Evolutionary conservation across 2,797 vertebrate genomes (phyloP).

Genomic region (Psittacula derbiana): DNA sequence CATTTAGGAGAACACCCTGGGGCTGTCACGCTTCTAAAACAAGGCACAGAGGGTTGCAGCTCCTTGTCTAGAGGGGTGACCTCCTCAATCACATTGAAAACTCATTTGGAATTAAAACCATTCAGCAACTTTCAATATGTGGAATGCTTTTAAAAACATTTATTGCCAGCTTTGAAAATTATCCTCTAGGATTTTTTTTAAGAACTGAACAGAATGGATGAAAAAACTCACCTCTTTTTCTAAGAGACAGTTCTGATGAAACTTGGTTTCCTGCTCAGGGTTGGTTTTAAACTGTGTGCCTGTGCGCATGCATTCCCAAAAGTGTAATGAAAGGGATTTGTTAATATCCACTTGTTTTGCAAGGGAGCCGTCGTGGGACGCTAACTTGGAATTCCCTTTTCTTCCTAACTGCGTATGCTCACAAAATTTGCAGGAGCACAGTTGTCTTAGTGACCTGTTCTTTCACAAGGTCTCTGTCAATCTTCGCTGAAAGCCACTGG

Average conservation of each 20-base stretch:
- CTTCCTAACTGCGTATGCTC: background rate
- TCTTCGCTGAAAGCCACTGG: background rate
- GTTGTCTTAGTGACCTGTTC: background rate
- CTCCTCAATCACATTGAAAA: background rate
- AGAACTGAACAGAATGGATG: background rate
- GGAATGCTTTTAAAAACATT: background rate
- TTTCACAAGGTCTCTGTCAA: background rate
- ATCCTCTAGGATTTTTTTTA: background rate
- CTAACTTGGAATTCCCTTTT: background rate
- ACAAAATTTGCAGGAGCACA: background rate
- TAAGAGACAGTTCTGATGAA: background rate
- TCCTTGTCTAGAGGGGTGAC: background rate
- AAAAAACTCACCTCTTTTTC: accelerated
- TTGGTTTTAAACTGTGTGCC: background rate
- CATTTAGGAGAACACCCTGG: background rate
- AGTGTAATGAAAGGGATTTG: background rate
- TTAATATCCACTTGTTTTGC: background rate
- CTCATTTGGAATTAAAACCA: background rate
- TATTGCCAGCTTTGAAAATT: background rate
- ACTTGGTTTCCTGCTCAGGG: background rate
- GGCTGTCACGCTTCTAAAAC: background rate
- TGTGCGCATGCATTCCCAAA: background rate
- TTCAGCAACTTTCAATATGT: background rate
- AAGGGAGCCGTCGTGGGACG: background rate
- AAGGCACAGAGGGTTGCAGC: background rate